These are phyloP conservation scores for Platyscapa corneri DNA, from an alignment of 1,140 invertebrate species.

Conservation along the genomic window DNA sequence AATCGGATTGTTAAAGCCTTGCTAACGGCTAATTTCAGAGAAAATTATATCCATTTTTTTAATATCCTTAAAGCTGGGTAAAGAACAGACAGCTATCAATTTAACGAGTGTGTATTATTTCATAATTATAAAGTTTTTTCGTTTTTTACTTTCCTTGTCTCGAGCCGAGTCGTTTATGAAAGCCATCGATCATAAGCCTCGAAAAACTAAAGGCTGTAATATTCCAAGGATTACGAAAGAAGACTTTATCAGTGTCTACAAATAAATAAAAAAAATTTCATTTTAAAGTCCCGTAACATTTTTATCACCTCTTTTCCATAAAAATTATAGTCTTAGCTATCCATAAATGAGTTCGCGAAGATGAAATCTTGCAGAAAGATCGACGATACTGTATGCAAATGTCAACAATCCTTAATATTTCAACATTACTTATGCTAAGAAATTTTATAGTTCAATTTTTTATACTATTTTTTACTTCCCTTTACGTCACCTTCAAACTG, in stretches of 20 bases:
- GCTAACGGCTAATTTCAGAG: slow-evolving; percentile 8
- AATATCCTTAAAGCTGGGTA: neutral
- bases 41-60: neutral
- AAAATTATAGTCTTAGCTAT: neutral
- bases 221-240: neutral
- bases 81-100: neutral
- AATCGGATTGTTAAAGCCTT: slow-evolving; percentile 1
- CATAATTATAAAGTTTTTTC: neutral
- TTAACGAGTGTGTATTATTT: slow-evolving; percentile 9
- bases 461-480: neutral
- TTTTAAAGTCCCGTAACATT: neutral
- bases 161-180: neutral
- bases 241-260: neutral
- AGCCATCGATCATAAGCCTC: neutral
- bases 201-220: no score
- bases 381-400: neutral
- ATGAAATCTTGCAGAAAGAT: neutral
- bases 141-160: neutral
- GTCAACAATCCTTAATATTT: neutral
- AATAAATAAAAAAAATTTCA: neutral
- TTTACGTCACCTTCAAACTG: neutral
- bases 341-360: neutral
- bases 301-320: neutral
- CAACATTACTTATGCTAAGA: neutral
- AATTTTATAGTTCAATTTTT: neutral